Percentiles rank a stretch among this genome's conserved stretches.
Evolutionary conservation across 2,113 vertebrate genomes (phyloP).

Genomic region (Zapus hudsonius): DNA sequence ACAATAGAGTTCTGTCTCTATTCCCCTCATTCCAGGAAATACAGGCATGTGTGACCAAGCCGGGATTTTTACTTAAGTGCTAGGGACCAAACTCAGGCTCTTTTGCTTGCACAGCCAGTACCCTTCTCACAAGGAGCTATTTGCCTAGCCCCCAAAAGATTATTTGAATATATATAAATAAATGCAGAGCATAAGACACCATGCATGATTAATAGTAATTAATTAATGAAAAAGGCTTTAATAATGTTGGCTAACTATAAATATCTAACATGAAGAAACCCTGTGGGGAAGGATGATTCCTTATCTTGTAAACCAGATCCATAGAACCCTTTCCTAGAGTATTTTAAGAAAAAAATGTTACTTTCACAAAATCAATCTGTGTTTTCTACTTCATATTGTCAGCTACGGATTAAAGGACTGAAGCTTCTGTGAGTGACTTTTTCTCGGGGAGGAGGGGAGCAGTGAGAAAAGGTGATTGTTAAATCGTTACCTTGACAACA

Average conservation of each 20-base stretch:
- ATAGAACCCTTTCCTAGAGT: not conserved
- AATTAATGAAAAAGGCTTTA: conserved; percentile 11
- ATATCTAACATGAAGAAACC: conserved; percentile 35
- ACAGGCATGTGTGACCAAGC: no score
- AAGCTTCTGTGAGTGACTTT: conserved; percentile 8
- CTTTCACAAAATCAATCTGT: conserved; percentile 38
- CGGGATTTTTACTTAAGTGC: no score
- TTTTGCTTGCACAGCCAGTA: no score
- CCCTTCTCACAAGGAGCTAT: no score
- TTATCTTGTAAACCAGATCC: conserved; percentile 36
- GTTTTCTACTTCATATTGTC: conserved; percentile 59
- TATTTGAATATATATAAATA: not conserved
- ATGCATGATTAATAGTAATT: not conserved
- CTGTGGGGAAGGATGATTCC: not conserved
- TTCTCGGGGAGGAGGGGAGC: not conserved
- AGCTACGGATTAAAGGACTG: conserved; percentile 39
- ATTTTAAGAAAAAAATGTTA: not conserved
- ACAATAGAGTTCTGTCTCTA: no score
- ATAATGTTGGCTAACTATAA: not conserved
- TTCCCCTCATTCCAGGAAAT: no score
- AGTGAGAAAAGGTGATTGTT: conserved; percentile 61
- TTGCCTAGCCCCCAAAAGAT: no score
- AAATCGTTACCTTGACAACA: conserved; percentile 66
- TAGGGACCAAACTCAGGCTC: no score
- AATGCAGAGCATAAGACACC: not conserved